These are phyloP conservation scores for Umimayanthus kanabou DNA, from an alignment of 92 coral and sea anemone genomes.

Conservation along the genomic window DNA sequence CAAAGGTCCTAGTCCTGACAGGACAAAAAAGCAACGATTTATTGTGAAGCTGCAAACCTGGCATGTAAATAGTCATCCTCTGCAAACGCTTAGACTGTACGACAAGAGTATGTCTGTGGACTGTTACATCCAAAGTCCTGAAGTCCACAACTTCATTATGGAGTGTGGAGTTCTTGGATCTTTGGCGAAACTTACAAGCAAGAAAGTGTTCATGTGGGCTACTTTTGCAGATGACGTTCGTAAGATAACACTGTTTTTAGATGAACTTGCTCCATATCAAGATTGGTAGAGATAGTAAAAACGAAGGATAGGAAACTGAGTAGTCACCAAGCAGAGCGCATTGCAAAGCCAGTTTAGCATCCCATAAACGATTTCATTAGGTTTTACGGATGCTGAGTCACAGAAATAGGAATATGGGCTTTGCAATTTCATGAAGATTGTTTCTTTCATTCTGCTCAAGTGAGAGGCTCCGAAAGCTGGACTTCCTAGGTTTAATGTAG, in stretches of 20 bases:
- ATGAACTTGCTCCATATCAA: conserved; percentile 52
- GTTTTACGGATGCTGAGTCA: too few species aligned
- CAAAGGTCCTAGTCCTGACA: conserved; percentile 46
- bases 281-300: background rate
- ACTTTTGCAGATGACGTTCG: conserved; percentile 51
- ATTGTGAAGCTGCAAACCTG: conserved; percentile 67
- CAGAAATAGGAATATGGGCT: too few species aligned
- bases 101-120: conserved; percentile 44
- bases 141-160: conserved; percentile 52
- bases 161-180: conserved; percentile 72
- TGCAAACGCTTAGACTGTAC: conserved; percentile 48
- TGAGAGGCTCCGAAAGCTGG: too few species aligned
- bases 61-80: conserved; percentile 54
- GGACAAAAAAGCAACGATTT: conserved; percentile 37
- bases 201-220: conserved; percentile 64
- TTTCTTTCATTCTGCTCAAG: too few species aligned
- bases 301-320: background rate
- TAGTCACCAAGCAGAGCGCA: too few species aligned
- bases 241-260: conserved; percentile 51
- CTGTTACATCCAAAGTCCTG: conserved; percentile 55
- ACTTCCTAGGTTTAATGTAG: too few species aligned
- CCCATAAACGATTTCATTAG: too few species aligned
- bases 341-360: too few species aligned
- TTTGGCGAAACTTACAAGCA: conserved; percentile 47
- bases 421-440: too few species aligned